Conservation (phyloP, 2,113 vertebrate species). For the Crocuta crocuta region DNA sequence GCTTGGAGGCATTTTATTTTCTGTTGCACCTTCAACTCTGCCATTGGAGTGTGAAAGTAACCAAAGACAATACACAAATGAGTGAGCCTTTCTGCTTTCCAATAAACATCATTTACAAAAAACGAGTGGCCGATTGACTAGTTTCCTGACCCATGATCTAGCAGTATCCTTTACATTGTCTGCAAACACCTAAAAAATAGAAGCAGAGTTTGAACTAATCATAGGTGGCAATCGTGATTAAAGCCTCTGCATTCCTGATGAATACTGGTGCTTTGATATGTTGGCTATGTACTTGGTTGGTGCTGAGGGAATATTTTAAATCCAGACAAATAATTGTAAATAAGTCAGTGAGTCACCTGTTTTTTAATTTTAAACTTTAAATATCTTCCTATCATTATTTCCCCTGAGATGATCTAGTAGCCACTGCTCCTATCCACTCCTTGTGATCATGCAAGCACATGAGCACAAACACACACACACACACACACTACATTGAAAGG, state of each 20-base stretch:
- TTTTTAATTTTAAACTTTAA: neutral
- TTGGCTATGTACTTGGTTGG: neutral
- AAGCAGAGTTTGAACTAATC: neutral
- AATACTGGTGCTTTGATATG: neutral
- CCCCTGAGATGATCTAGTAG: neutral
- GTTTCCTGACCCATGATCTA: neutral
- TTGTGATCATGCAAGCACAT: rapidly evolving
- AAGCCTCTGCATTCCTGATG: neutral
- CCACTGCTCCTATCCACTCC: neutral
- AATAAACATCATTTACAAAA: neutral
- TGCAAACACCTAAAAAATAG: neutral
- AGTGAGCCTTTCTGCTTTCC: neutral
- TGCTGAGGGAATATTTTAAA: neutral
- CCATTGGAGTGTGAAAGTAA: neutral
- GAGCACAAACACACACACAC: neutral
- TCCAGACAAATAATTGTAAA: neutral
- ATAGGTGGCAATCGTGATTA: neutral
- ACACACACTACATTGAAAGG: neutral
- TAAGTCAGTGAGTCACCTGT: neutral
- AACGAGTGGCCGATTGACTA: neutral
- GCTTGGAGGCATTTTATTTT: neutral
- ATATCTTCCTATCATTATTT: neutral
- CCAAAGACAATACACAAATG: neutral
- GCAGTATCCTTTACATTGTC: neutral
- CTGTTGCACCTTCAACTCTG: neutral